Evolutionary conservation across 2,888 invertebrate species (phyloP).

Genomic region (Ectropis crepuscularia): DNA sequence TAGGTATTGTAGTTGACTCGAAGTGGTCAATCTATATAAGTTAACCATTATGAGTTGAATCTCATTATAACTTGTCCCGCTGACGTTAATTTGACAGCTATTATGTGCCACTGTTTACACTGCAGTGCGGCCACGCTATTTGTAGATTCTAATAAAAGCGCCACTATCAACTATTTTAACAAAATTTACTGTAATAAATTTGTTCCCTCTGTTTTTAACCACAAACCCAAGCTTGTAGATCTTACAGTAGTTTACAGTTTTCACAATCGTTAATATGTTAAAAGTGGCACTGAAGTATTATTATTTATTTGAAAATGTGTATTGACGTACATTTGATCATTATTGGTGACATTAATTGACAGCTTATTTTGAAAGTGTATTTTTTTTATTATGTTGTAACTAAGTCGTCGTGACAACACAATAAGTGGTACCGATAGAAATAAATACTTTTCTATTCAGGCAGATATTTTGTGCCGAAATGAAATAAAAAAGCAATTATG

Average conservation of each 20-base stretch:
- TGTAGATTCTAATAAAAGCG: background rate
- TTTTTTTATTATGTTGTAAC: background rate
- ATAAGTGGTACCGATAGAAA: too few species aligned
- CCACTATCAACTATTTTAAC: background rate
- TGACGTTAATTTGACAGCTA: constrained; percentile 33
- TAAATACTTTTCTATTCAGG: too few species aligned
- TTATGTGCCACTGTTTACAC: constrained; percentile 24
- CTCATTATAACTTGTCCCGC: constrained; percentile 20
- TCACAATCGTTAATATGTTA: background rate
- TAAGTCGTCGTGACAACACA: background rate
- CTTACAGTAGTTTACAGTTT: background rate
- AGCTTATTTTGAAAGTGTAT: background rate
- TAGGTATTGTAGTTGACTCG: background rate
- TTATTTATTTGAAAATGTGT: constrained; percentile 18
- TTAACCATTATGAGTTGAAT: constrained; percentile 12
- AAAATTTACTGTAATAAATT: background rate
- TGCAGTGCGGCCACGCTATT: background rate
- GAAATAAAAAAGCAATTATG: too few species aligned
- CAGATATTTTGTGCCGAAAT: too few species aligned
- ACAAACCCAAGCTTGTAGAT: background rate
- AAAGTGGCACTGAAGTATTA: background rate
- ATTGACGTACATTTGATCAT: constrained; percentile 4
- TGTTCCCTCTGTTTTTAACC: background rate
- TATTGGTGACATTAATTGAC: constrained; percentile 11
- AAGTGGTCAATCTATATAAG: constrained; percentile 18